Evolutionary conservation across 2,113 vertebrate species (phyloP).

Genomic region (Ameiurus melas): DNA sequence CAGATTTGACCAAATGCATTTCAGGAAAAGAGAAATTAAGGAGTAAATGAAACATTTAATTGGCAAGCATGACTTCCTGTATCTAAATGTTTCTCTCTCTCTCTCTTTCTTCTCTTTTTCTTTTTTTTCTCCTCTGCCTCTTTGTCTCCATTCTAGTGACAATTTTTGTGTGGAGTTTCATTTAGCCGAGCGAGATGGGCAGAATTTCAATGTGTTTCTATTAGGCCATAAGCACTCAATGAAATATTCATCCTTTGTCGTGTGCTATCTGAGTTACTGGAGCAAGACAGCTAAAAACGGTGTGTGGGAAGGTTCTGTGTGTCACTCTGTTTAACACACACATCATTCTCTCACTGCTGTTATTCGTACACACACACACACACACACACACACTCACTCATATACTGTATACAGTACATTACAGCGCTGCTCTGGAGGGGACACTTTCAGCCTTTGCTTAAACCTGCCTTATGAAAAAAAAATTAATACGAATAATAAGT

Average conservation of each 20-base stretch:
- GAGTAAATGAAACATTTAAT: slow-evolving; percentile 80
- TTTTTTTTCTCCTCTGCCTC: slow-evolving; percentile 10
- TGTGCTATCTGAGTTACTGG: slow-evolving; percentile 58
- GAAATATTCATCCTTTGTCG: slow-evolving; percentile 75
- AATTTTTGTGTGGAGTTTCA: slow-evolving; percentile 64
- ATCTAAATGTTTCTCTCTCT: slow-evolving; percentile 46
- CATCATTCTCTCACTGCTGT: slow-evolving; percentile 9
- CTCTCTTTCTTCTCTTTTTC: slow-evolving; percentile 41
- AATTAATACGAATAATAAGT: background rate
- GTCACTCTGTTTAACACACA: slow-evolving; percentile 36
- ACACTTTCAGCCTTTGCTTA: background rate
- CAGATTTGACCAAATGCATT: slow-evolving; percentile 67
- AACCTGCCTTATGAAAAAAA: background rate
- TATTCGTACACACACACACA: background rate
- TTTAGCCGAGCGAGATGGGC: slow-evolving; percentile 65
- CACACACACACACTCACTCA: slow-evolving; percentile 22
- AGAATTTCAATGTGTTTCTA: slow-evolving; percentile 68
- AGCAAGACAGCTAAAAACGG: slow-evolving; percentile 63
- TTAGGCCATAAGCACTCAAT: slow-evolving; percentile 65
- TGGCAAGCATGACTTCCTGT: slow-evolving; percentile 66
- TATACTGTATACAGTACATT: slow-evolving; percentile 20
- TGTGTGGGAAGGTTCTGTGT: slow-evolving; percentile 37
- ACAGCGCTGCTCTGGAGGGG: background rate
- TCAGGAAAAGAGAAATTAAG: slow-evolving; percentile 73
- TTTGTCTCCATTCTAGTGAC: slow-evolving; percentile 35